Evolutionary conservation across 2,888 invertebrate genomes (phyloP).

Genomic region (Stictocephala bisonia): DNA sequence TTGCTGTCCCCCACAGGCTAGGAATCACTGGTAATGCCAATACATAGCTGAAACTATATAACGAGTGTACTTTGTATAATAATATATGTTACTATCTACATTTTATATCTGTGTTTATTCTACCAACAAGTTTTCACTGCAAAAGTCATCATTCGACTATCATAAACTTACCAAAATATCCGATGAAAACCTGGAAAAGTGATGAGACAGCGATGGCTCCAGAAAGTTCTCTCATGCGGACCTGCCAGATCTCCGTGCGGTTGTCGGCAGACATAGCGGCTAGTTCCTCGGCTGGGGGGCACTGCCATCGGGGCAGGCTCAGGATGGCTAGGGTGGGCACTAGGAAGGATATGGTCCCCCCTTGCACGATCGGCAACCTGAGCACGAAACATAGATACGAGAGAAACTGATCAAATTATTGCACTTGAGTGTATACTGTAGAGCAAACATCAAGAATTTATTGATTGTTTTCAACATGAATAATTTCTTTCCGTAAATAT

Average conservation of each 20-base stretch:
- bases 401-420: too few relatives aligned
- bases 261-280: slow-evolving; percentile 69
- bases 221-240: slow-evolving; percentile 82
- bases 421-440: too few relatives aligned
- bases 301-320: slow-evolving; percentile 77
- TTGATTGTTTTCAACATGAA: not conserved
- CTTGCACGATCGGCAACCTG: slow-evolving; percentile 78
- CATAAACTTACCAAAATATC: slow-evolving; percentile 64
- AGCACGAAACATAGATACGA: too few relatives aligned
- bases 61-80: too few relatives aligned
- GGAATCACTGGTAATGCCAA: too few relatives aligned
- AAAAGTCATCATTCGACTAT: not conserved
- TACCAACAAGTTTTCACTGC: not conserved
- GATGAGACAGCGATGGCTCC: slow-evolving; percentile 86
- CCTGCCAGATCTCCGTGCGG: slow-evolving; percentile 75
- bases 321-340: slow-evolving; percentile 83
- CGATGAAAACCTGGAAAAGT: slow-evolving; percentile 79
- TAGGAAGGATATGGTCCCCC: slow-evolving; percentile 83
- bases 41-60: too few relatives aligned
- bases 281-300: slow-evolving; percentile 70
- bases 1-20: too few relatives aligned
- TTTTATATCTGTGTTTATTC: not conserved
- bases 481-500: too few relatives aligned
- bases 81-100: not conserved
- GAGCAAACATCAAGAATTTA: not conserved